Conservation (phyloP, 2,797 vertebrate genomes). For the Squalus acanthias region DNA sequence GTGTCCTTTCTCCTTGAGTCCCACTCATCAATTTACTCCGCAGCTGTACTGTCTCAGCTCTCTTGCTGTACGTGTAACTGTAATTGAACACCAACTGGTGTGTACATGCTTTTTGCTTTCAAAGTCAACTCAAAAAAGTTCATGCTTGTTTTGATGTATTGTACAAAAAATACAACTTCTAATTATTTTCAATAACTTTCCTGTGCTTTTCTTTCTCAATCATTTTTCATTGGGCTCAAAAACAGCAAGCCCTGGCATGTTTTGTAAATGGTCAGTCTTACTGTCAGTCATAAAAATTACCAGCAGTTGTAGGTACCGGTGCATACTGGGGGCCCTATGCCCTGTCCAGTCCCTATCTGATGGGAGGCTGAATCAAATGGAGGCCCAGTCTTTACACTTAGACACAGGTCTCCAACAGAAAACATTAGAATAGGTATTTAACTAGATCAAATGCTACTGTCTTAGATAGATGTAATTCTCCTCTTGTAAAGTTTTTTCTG, state of each 20-base stretch:
- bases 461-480: not conserved
- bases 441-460: not conserved
- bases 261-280: not conserved
- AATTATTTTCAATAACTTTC: not conserved
- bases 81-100: not conserved
- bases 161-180: not conserved
- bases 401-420: not conserved
- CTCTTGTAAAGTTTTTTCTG: not conserved
- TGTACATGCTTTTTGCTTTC: not conserved
- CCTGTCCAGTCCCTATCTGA: not conserved
- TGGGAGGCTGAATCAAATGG: not conserved
- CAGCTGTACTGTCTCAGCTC: not conserved
- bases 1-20: no score
- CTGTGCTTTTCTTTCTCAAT: not conserved
- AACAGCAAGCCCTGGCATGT: not conserved
- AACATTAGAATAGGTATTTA: not conserved
- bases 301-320: not conserved
- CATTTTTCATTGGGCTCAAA: not conserved
- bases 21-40: not conserved
- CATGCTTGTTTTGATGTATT: not conserved
- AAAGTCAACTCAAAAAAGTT: not conserved
- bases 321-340: not conserved
- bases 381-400: not conserved
- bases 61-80: not conserved
- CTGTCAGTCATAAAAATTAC: not conserved